A percentile compares a stretch with the other conserved stretches of the same genome.
These are phyloP conservation scores for Hypercompe scribonia DNA, from an alignment of 2,888 invertebrate genomes.

Conservation along the genomic window DNA sequence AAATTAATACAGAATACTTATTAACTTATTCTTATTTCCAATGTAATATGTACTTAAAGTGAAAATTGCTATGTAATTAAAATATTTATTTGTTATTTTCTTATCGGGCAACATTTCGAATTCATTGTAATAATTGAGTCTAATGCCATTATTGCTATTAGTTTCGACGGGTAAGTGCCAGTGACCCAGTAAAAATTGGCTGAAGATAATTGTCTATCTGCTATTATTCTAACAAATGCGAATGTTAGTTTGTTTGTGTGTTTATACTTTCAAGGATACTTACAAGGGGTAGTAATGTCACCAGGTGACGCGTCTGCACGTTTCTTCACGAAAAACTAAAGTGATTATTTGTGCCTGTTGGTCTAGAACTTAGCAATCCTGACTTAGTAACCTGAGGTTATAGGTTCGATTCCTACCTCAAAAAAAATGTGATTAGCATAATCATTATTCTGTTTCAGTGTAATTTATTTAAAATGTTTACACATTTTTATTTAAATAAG, in stretches of 20 bases:
- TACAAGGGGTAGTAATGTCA: background rate
- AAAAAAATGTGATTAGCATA: no score
- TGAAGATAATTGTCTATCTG: background rate
- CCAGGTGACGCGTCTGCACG: no score
- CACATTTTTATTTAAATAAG: no score
- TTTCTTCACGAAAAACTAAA: no score
- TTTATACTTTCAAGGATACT: background rate
- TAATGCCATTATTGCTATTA: background rate
- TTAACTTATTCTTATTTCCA: background rate
- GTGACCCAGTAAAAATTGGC: background rate
- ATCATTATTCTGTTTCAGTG: no score
- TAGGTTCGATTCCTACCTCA: no score
- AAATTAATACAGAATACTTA: no score
- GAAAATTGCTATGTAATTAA: background rate
- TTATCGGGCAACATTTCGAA: background rate
- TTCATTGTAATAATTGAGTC: background rate
- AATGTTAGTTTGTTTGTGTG: background rate
- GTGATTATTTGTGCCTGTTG: no score
- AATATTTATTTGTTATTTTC: background rate
- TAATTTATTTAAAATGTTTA: no score
- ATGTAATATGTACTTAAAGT: background rate
- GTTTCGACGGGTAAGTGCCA: conserved; percentile 1
- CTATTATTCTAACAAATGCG: background rate
- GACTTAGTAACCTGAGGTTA: no score
- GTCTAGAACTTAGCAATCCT: no score